Base-by-base conservation (phyloP, 2,888 invertebrate species). In the Hirtodrosophila confusa region DNA sequence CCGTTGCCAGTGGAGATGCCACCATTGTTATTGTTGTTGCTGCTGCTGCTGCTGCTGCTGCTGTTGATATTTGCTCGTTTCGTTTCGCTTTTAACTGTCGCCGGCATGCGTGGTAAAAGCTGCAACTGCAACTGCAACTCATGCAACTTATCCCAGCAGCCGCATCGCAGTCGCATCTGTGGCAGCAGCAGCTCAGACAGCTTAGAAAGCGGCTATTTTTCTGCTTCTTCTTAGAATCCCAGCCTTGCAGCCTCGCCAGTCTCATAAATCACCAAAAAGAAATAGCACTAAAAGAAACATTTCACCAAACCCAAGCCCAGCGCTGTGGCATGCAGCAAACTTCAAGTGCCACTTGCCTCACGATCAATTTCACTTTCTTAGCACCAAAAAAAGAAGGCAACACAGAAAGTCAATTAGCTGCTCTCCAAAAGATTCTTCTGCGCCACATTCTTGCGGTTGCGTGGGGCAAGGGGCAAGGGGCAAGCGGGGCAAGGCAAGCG, bases 281-380 rank as follows among this genome's bases (percentile, higher is more conserved):
- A 39, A 33, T 27, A 29, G 11, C 9, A 8, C 6, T 27, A 5
- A 27, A 27, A 3, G 6, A 27, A 27, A 27, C 27, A 27, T 27
- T 27, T 27, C 27, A 27, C 27, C 4, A 5, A 27, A 27, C 27
- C 6, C 6, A 11, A 17, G 27, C 29, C 43, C 4, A 43, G 10
- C 6, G 6, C 2, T 33, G 39, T 9, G 27, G 27, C 51, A 43
- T 39, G 33, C 48, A 53, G 57, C 40, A 47, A 27, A 24, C 11
- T 12, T n/a, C 70, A 61, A 54, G 65, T 58, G 69, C 50, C 75
- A 65, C 71, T 65, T 64, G 74, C 62, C 58, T 44, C 50, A 65
- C 78, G 73, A 82, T 86, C 86, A 82, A 82, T 82, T 82, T 82
- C 82, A 86, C 82, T 82, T 82, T 82, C 82, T 86, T 84, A 78